Percentiles rank a stretch among this genome's conserved stretches.
Conservation (phyloP, 2,888 invertebrate species). For the Melanostoma mellinum region DNA sequence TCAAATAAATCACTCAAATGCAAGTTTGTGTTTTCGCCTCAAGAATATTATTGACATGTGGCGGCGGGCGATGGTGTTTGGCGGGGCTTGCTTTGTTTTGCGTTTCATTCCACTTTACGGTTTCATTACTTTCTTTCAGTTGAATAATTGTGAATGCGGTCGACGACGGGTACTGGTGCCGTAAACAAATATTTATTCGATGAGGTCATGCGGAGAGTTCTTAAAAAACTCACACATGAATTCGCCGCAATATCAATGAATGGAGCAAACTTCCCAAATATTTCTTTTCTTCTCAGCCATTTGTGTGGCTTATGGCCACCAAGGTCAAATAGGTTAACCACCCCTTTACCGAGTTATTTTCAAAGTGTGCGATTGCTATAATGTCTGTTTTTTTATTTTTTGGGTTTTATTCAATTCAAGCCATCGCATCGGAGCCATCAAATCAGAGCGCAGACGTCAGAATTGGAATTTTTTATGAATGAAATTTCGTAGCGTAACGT, state of each 20-base stretch:
- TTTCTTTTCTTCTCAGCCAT: too few relatives aligned
- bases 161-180: not conserved
- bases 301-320: conserved; percentile 9
- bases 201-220: conserved; percentile 19
- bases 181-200: conserved; percentile 4
- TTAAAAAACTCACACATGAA: not conserved
- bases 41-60: conserved; percentile 28
- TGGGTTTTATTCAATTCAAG: too few relatives aligned
- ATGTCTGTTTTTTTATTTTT: not conserved
- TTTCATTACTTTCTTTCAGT: conserved; percentile 29
- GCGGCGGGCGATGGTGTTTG: not conserved
- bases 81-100: conserved; percentile 9
- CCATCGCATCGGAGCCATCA: not conserved
- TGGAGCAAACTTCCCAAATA: conserved; percentile 17
- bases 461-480: conserved; percentile 55
- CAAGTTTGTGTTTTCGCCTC: conserved; percentile 18
- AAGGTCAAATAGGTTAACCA: conserved; percentile 63
- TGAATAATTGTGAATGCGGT: conserved; percentile 21
- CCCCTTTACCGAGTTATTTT: conserved; percentile 12
- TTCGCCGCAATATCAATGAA: conserved; percentile 18
- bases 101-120: conserved; percentile 20
- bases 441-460: conserved; percentile 36
- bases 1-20: conserved; percentile 48
- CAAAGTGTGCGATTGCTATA: not conserved
- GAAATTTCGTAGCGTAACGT: conserved; percentile 28